These are phyloP conservation scores for Pseudorectes ferrugineus DNA, from an alignment of 2,113 vertebrate genomes.

Conservation along the genomic window DNA sequence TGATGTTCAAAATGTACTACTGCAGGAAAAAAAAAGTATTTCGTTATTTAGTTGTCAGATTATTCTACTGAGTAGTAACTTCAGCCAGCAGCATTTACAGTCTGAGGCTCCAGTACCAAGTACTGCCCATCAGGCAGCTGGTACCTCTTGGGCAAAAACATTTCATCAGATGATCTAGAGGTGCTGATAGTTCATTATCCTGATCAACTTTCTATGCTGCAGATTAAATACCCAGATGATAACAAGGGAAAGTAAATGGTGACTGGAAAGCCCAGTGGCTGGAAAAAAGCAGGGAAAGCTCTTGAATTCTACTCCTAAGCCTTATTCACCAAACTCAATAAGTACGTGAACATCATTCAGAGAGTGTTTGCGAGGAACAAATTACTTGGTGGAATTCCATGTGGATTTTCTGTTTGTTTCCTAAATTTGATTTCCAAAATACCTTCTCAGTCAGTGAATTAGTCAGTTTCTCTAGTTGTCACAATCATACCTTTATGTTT, in stretches of 20 bases:
- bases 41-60: neutral
- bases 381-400: neutral
- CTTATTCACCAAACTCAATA: neutral
- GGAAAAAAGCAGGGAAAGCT: neutral
- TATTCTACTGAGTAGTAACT: neutral
- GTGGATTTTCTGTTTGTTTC: neutral
- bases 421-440: neutral
- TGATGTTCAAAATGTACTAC: neutral
- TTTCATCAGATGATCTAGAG: neutral
- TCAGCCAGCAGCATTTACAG: neutral
- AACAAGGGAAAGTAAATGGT: neutral
- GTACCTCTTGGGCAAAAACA: neutral
- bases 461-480: neutral
- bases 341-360: neutral
- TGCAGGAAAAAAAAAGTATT: neutral
- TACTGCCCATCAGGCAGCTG: neutral
- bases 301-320: neutral
- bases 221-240: neutral
- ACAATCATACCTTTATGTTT: neutral
- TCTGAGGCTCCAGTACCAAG: neutral
- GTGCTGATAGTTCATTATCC: neutral
- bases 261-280: neutral
- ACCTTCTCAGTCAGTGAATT: neutral
- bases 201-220: neutral
- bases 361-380: neutral